Base-by-base conservation (phyloP, 2,797 vertebrate genomes). In the Sandelia bainsii region DNA sequence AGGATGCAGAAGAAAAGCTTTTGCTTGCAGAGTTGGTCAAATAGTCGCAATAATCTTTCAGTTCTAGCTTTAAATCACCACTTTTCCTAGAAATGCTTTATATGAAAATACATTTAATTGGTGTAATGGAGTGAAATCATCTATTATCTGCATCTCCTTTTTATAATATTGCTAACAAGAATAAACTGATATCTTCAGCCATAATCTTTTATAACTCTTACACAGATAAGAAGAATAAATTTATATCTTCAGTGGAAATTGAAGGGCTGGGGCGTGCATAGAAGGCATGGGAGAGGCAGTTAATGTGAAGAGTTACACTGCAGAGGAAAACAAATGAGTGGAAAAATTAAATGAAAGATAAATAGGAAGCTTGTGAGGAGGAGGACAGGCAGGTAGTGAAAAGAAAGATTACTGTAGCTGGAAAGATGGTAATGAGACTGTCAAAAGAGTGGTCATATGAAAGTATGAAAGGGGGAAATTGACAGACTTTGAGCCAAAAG, bases 401-500 rank as follows among this genome's bases (percentile, higher is more conserved):
- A 67, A 23, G 49, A 77, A 53, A 9, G 56, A 79, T 62, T 42
- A 59, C 40, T 59, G 16, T 22, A 49, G 60, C 44, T 20, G 29
- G n/a, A 70, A 44, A 68, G 46, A 67, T 37, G 8, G 44, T 71
- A 70, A 78, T 68, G 50, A 67, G 44, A 59, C 34, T 62, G 44
- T 29, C 11, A 58, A 46, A 22, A 68, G 51, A 48, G 53, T 32
- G 34, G 39, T 34, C 27, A 51, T 37, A 74, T 3, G 16, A 45
- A 25, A 49, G 17, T 8, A 58, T 69, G 60, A 84, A 62, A 68
- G n/a, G 71, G 59, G 23, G 9, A 76, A 70, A 71, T 20, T 77
- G 83, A 79, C 69, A 82, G 60, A 49, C 65, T 64, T 64, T 48
- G 77, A 83, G 46, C 73, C 68, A 81, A 76, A 81, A 70, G 61